phyloP scores from a whole-genome alignment of 2,797 vertebrate genomes.

The Rhinella marina region DNA sequence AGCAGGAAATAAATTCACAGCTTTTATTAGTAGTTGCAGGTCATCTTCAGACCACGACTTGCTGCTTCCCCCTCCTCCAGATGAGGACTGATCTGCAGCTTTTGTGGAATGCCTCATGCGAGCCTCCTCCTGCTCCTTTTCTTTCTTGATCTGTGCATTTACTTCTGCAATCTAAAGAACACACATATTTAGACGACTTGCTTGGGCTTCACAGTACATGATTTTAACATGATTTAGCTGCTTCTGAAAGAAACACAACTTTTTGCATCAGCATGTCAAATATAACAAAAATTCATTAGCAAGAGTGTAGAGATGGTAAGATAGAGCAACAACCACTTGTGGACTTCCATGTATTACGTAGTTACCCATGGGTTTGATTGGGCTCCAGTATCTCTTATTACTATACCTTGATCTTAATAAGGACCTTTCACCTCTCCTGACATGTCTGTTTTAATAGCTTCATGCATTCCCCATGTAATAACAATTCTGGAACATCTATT shows the following conservation, averaged over 20 bases:
- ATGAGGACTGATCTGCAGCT: slow-evolving; percentile 83
- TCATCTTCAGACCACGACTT: slow-evolving; percentile 96
- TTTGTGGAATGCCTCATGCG: slow-evolving; percentile 86
- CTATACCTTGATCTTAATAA: background rate
- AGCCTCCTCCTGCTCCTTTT: slow-evolving; percentile 90
- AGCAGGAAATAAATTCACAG: slow-evolving; percentile 97
- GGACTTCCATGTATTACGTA: background rate
- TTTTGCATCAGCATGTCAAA: background rate
- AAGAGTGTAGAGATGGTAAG: no score
- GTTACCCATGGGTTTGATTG: background rate
- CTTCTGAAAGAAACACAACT: background rate
- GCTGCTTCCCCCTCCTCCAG: slow-evolving; percentile 76
- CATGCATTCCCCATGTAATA: no score
- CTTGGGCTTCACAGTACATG: background rate
- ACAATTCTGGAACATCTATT: no score
- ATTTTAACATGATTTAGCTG: background rate
- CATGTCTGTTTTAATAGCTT: no score
- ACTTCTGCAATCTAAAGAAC: slow-evolving; percentile 86
- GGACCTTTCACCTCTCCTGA: no score
- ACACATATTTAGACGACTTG: background rate
- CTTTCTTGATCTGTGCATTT: slow-evolving; percentile 88
- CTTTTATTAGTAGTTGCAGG: slow-evolving; percentile 95
- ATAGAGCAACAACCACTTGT: no score
- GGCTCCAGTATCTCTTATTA: background rate
- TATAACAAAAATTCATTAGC: no score